These are phyloP conservation scores for Temnopleurus reevesii DNA, from an alignment of 53 echinoderm and acorn worm species.

Conservation along the genomic window DNA sequence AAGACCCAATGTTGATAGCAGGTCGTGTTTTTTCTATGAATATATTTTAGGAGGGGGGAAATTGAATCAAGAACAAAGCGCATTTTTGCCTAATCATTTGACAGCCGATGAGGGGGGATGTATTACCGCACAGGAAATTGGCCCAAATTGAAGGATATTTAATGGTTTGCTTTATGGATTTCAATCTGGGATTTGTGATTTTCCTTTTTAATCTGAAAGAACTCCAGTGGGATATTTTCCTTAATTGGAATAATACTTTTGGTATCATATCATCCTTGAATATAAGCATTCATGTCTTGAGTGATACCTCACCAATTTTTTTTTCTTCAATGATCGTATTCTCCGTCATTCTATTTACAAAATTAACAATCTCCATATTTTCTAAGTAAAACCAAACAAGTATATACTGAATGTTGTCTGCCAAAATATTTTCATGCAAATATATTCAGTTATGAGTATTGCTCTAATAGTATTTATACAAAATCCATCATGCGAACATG, in stretches of 20 bases:
- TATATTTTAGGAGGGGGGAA: conserved; percentile 31
- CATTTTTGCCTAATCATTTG: conserved; percentile 46
- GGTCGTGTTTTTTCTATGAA: background rate
- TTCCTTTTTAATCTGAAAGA: background rate
- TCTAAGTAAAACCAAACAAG: too few species aligned
- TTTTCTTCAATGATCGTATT: too few species aligned
- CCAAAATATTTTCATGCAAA: too few species aligned
- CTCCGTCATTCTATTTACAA: too few species aligned
- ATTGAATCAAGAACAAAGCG: conserved; percentile 53
- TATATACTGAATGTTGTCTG: too few species aligned
- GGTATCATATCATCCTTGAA: background rate
- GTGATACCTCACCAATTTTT: too few species aligned
- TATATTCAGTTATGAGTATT: too few species aligned
- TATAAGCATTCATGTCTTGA: background rate
- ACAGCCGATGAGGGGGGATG: conserved; percentile 28
- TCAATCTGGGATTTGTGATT: background rate
- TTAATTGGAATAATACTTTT: background rate
- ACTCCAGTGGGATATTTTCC: background rate
- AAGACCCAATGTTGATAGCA: background rate
- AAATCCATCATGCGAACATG: too few species aligned
- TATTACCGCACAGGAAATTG: conserved; percentile 39
- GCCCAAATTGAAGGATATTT: conserved; percentile 44
- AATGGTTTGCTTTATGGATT: background rate
- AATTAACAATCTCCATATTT: too few species aligned
- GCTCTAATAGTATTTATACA: too few species aligned